Evolutionary conservation across 2,797 vertebrate species (phyloP), one percentile per base, ranked within the genome.

Genomic region (Enteromius trimaculatus): DNA sequence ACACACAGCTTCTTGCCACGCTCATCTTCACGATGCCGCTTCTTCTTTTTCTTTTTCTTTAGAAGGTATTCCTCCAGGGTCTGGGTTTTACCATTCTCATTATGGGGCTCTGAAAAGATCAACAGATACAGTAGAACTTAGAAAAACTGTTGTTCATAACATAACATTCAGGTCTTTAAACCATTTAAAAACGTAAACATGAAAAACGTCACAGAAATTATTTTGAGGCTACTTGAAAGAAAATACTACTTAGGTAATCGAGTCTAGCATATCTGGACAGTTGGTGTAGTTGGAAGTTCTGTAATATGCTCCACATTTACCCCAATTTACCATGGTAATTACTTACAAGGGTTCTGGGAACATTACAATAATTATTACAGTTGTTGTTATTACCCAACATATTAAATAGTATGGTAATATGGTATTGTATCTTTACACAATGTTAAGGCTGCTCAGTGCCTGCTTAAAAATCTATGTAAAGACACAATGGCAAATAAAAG

Each of bases 1-100:
- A 94, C 89, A 90, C 95, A 95, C 6, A 96, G 91, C 69, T 95
- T 96, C 88, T 95, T 96, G 26, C 93, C 92, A 21, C 95, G 94
- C 87, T 97, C 92, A 0, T 97, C 97, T 89, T 98, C 97, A 13
- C 95, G 94, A 70, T 97, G 96, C 94, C 96, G 95, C 95, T 95
- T 97, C 95, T 97, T 99, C 94, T 97, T 99, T 92, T 97, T 99
- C 85, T 96, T 97, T 88, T 96, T 97, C 92, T 97, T 97, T 91
- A 96, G 98, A 88, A 96, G 89, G 86, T 97, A 94, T 85, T 96
- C 96, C 26, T 98, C 96, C 88, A 95, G 91, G 80, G 94, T 93
- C 84, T 95, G 95, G 62, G 94, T 95, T 93, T 96, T 97, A 83
- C 95, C 92, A 85, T 98, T 98, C 92, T 97, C 96, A 84, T 96